phyloP scores from a whole-genome alignment of 2,888 invertebrate genomes.

The Gymnoscelis rufifasciata region DNA sequence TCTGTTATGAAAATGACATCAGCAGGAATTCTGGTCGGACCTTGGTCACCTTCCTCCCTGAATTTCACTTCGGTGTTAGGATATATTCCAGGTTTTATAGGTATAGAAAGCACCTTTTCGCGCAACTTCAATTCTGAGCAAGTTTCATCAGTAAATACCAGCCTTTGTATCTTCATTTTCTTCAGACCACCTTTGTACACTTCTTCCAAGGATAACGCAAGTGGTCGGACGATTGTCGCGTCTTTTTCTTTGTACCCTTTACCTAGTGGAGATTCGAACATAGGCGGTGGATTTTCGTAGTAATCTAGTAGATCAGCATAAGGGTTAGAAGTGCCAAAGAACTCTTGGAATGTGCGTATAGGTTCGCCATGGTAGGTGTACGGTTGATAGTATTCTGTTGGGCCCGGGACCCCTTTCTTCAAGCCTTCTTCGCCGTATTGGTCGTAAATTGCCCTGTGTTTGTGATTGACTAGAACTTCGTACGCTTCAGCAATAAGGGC shows the following conservation, averaged over 20 bases:
- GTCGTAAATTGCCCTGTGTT: constrained; percentile 88
- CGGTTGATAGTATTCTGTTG: constrained; percentile 82
- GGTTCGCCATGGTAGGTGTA: constrained; percentile 91
- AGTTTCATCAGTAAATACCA: constrained; percentile 82
- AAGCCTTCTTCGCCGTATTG: constrained; percentile 94
- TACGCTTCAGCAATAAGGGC: constrained; percentile 86
- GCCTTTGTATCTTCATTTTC: constrained; percentile 88
- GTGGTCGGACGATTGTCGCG: constrained; percentile 64
- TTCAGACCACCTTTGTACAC: constrained; percentile 87
- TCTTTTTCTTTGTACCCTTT: constrained; percentile 82
- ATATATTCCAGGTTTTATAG: constrained; percentile 86
- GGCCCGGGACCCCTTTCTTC: constrained; percentile 87
- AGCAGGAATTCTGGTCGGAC: constrained; percentile 85
- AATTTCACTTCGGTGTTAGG: constrained; percentile 86
- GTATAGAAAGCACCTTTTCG: constrained; percentile 86
- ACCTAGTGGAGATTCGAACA: constrained; percentile 80
- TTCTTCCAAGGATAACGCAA: constrained; percentile 75
- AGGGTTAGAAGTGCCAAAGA: constrained; percentile 90
- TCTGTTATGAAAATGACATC: constrained; percentile 87
- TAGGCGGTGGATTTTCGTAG: constrained; percentile 80
- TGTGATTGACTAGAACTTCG: constrained; percentile 85
- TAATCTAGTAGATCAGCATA: constrained; percentile 87
- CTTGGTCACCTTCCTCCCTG: constrained; percentile 89
- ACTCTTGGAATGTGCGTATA: constrained; percentile 85
- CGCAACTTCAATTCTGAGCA: constrained; percentile 80